Evolutionary conservation across 2,888 invertebrate species (phyloP).

Genomic region (Agrotis exclamationis): DNA sequence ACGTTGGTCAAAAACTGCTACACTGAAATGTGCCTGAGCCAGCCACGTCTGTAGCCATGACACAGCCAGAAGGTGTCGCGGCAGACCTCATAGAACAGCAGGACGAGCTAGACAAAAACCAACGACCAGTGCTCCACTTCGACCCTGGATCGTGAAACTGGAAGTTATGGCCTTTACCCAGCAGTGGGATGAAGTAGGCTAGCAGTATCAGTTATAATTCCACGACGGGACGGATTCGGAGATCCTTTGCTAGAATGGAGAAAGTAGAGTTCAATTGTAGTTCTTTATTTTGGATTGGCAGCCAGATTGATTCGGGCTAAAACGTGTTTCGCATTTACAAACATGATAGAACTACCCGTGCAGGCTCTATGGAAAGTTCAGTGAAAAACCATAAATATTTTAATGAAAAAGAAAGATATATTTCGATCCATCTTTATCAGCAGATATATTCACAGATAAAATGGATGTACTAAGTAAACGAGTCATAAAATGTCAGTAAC

Average conservation of each 20-base stretch:
- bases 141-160: too few relatives aligned
- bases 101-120: too few relatives aligned
- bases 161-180: too few relatives aligned
- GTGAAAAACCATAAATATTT: conserved; percentile 20
- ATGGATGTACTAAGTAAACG: conserved; percentile 60
- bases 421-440: conserved; percentile 41
- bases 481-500: conserved; percentile 66
- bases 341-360: background rate
- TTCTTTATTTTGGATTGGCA: background rate
- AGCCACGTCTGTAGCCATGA: too few relatives aligned
- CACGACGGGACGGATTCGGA: too few relatives aligned
- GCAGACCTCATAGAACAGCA: too few relatives aligned
- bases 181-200: too few relatives aligned
- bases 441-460: conserved; percentile 53
- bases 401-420: conserved; percentile 15
- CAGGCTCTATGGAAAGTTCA: background rate
- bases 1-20: too few relatives aligned
- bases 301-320: background rate
- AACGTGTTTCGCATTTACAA: background rate
- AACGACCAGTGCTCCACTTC: too few relatives aligned
- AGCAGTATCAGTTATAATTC: too few relatives aligned
- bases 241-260: background rate
- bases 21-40: too few relatives aligned
- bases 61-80: too few relatives aligned
- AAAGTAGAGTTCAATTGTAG: background rate